Evolutionary conservation across 2,888 invertebrate genomes (phyloP).

Genomic region (Thera britannica): DNA sequence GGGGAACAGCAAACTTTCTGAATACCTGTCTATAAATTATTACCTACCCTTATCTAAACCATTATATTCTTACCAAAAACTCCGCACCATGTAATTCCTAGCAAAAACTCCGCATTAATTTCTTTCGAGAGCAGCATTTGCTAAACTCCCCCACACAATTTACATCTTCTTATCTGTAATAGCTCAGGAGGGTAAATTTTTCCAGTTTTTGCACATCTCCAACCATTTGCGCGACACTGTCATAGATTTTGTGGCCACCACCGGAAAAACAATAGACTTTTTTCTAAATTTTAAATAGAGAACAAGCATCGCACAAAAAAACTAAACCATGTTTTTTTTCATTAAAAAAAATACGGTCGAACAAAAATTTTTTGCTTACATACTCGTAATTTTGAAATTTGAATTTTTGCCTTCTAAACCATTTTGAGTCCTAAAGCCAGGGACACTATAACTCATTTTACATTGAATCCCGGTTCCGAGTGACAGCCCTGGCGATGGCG

Average conservation of each 20-base stretch:
- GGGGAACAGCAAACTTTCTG: constrained; percentile 9
- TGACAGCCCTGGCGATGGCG: constrained; percentile 18
- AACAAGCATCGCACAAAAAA: neutral
- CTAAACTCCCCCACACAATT: constrained; percentile 70
- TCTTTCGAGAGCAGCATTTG: constrained; percentile 64
- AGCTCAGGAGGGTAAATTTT: constrained; percentile 61
- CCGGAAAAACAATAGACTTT: neutral
- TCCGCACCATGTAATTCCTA: constrained; percentile 35
- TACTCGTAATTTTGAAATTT: neutral
- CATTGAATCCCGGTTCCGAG: constrained; percentile 2
- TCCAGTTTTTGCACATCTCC: constrained; percentile 38
- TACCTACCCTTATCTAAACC: constrained; percentile 22
- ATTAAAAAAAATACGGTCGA: no score
- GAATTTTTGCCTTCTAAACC: constrained; percentile 4
- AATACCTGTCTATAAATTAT: constrained; percentile 21
- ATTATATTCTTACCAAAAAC: constrained; percentile 27
- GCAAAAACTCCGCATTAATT: constrained; percentile 65
- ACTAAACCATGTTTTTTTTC: no score
- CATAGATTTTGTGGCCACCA: constrained; percentile 31
- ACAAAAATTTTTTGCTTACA: neutral
- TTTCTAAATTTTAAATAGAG: neutral
- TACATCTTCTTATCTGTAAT: constrained; percentile 76
- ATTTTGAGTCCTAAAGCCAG: constrained; percentile 1
- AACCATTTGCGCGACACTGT: constrained; percentile 30
- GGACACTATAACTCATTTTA: constrained; percentile 12